A percentile compares a stretch with the other conserved stretches of the same genome.
These are phyloP conservation scores for Plutella xylostella DNA, from an alignment of 2,888 invertebrate genomes.

Conservation along the genomic window DNA sequence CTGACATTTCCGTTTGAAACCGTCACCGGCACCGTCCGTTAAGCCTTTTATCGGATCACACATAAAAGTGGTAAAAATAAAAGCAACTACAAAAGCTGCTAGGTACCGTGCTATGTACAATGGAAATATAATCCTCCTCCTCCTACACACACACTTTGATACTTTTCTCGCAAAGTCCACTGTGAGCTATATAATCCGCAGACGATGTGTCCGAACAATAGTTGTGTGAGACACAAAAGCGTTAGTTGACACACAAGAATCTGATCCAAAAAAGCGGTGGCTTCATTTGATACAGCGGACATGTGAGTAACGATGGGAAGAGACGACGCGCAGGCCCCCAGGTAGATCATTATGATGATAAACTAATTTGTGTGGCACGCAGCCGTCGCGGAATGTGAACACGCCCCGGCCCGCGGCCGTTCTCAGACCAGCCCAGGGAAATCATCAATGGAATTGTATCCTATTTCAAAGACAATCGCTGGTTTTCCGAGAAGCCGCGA, in stretches of 20 bases:
- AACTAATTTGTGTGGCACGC: slow-evolving; percentile 43
- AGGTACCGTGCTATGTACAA: no score
- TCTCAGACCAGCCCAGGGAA: slow-evolving; percentile 15
- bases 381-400: slow-evolving; percentile 31
- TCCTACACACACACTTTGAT: no score
- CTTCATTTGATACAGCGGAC: slow-evolving; percentile 21
- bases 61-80: no score
- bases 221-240: no score
- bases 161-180: no score
- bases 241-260: no score
- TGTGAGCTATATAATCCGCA: no score
- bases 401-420: slow-evolving; percentile 24
- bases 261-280: slow-evolving; percentile 1
- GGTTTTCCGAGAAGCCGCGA: not conserved
- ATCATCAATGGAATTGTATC: slow-evolving; percentile 23
- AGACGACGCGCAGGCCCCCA: slow-evolving; percentile 21
- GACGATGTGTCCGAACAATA: no score
- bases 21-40: no score
- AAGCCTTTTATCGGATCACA: no score
- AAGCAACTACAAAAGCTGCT: no score
- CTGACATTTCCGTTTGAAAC: slow-evolving; percentile 51
- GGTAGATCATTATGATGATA: slow-evolving; percentile 30
- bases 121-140: no score
- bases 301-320: slow-evolving; percentile 20
- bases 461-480: not conserved